Percentiles rank a stretch among this genome's conserved stretches.
Conservation (phyloP, 2,888 invertebrate species). For the Cerceris ruficornis region DNA sequence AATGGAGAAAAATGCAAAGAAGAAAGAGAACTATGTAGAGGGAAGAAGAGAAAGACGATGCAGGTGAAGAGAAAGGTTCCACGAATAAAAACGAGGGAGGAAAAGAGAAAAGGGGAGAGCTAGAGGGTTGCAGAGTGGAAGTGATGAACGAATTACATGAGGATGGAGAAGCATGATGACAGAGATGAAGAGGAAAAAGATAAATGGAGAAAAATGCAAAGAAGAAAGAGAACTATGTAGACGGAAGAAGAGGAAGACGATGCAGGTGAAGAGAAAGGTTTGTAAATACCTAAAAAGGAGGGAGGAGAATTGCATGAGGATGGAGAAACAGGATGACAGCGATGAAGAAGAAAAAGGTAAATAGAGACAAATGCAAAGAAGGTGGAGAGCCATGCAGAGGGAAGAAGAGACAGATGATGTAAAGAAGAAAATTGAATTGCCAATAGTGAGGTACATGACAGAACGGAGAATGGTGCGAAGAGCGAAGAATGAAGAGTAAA, state of each 20-base stretch:
- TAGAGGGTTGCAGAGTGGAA: background rate
- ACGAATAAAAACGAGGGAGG: background rate
- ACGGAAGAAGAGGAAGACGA: background rate
- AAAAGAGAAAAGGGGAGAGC: background rate
- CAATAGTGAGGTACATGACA: background rate
- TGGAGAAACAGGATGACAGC: background rate
- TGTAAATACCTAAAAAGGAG: background rate
- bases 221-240: background rate
- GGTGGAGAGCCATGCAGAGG: too few relatives aligned
- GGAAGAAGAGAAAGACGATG: background rate
- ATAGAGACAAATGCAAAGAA: background rate
- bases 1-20: background rate
- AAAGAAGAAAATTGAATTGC: background rate
- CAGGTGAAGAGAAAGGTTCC: background rate
- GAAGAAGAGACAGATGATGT: background rate
- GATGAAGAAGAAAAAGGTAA: background rate
- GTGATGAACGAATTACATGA: background rate
- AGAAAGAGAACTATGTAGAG: background rate
- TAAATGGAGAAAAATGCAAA: background rate
- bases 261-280: background rate
- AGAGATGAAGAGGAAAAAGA: background rate
- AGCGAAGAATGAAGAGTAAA: background rate
- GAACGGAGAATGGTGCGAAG: background rate
- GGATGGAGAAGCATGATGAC: background rate
- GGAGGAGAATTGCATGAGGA: background rate